Conservation (phyloP, 2,113 vertebrate genomes). For the Ophiodon elongatus region DNA sequence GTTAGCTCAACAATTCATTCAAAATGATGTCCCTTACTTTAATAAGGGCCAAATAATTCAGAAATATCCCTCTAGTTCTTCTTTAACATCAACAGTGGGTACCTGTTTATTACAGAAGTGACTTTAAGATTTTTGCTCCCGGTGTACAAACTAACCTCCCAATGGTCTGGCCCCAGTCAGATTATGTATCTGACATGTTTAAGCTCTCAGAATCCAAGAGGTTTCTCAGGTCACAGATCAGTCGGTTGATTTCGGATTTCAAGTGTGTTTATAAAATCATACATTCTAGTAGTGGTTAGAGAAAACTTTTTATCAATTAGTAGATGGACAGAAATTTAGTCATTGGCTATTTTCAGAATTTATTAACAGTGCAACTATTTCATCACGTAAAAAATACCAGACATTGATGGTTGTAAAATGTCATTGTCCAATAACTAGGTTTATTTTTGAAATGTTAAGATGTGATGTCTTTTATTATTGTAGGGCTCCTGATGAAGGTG, state of each 20-base stretch:
- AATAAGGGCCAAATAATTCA: neutral
- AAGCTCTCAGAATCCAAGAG: neutral
- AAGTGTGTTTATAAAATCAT: neutral
- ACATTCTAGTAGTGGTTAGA: neutral
- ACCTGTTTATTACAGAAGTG: neutral
- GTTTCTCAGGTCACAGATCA: neutral
- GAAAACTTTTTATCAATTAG: neutral
- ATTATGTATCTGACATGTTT: neutral
- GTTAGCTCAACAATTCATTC: neutral
- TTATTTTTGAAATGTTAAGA: neutral
- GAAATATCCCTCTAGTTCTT: neutral
- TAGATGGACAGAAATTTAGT: neutral
- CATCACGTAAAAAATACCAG: neutral
- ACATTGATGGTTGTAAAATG: neutral
- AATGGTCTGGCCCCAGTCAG: neutral
- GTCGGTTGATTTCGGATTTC: neutral
- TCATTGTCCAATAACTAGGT: neutral
- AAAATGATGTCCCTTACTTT: neutral
- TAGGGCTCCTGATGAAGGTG: conserved; percentile 85
- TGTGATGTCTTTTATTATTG: conserved; percentile 16
- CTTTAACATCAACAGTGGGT: neutral
- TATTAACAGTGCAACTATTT: neutral
- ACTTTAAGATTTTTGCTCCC: neutral
- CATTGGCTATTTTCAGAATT: neutral
- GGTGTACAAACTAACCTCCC: neutral